phyloP scores from a whole-genome alignment of 2,113 vertebrate genomes.

The Microcebus murinus region DNA sequence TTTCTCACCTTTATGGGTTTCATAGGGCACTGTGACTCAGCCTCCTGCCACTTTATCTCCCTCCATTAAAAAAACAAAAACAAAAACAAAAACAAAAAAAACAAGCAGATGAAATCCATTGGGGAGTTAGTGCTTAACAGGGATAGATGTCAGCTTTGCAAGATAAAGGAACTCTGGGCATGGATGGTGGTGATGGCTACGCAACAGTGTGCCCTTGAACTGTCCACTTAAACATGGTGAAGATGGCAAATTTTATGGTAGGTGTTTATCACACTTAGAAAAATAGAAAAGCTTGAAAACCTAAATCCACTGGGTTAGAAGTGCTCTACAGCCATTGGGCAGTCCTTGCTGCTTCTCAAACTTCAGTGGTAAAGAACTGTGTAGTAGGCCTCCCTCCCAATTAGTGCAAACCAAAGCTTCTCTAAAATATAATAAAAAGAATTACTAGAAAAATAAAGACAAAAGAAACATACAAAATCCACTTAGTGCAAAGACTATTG shows the following conservation, averaged over 20 bases:
- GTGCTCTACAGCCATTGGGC: too few species aligned
- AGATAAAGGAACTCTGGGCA: background rate
- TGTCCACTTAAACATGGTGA: background rate
- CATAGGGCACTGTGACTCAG: background rate
- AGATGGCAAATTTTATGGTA: background rate
- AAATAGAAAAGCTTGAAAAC: background rate
- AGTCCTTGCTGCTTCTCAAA: background rate
- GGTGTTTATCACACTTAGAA: background rate
- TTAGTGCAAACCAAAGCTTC: background rate
- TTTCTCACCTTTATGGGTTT: background rate
- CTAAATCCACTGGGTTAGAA: background rate
- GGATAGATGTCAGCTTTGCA: background rate
- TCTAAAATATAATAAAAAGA: background rate
- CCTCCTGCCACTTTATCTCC: background rate
- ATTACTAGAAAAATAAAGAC: background rate
- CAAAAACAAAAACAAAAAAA: background rate
- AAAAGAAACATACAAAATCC: background rate
- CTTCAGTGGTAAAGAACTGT: background rate
- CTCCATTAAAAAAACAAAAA: background rate
- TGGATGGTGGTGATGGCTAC: background rate
- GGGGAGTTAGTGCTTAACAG: background rate
- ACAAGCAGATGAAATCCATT: background rate
- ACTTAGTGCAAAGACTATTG: background rate
- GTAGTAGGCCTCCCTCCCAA: rapidly evolving
- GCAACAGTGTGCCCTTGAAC: background rate